Evolutionary conservation across 2,888 invertebrate genomes (phyloP).

Genomic region (Pterobdella sp.): DNA sequence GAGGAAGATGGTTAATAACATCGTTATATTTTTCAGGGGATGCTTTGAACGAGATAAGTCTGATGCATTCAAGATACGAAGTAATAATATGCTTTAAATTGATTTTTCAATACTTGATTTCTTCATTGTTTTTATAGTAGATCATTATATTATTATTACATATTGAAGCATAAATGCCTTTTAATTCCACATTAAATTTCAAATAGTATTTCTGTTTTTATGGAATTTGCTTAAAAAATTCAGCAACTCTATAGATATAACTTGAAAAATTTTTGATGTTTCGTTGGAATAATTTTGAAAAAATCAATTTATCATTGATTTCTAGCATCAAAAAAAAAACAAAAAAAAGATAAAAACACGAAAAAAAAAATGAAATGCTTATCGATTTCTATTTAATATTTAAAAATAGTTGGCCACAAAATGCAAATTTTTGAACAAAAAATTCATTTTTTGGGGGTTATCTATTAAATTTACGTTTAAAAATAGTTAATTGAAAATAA

Average conservation of each 20-base stretch:
- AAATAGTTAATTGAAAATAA: too few species aligned
- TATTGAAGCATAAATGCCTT: too few species aligned
- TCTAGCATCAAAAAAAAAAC: background rate
- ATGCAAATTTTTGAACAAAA: background rate
- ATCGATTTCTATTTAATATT: background rate
- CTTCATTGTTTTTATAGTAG: background rate
- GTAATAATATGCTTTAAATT: too few species aligned
- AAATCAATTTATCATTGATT: background rate
- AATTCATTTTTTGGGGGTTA: background rate
- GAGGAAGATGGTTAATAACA: too few species aligned
- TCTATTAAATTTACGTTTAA: too few species aligned
- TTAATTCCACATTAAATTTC: too few species aligned
- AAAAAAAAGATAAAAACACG: background rate
- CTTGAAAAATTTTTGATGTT: background rate
- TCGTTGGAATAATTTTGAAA: background rate
- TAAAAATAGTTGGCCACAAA: background rate
- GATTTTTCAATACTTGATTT: background rate
- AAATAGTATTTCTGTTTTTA: too few species aligned
- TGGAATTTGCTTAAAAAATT: too few species aligned
- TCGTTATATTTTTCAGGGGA: conserved; percentile 13
- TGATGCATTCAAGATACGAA: conserved; percentile 28
- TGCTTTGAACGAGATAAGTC: conserved; percentile 23
- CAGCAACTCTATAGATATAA: background rate
- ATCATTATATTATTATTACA: background rate
- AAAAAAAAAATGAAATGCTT: background rate